Evolutionary conservation across 2,888 invertebrate species (phyloP).

Genomic region (Drosophila eohydei): DNA sequence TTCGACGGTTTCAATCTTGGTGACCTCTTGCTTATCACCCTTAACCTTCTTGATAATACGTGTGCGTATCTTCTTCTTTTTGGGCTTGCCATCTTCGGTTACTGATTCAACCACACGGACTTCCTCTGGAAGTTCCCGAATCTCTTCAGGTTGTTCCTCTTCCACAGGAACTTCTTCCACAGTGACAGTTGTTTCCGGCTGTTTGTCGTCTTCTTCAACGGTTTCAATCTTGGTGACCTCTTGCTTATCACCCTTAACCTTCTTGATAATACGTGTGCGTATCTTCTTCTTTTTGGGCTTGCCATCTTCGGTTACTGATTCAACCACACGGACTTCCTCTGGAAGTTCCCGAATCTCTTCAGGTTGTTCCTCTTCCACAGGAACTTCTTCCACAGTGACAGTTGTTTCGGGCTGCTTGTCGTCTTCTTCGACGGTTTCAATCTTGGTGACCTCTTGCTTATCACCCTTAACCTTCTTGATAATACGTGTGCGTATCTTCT

Average conservation of each 20-base stretch:
- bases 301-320: conserved; percentile 16
- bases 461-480: conserved; percentile 40
- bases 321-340: conserved; percentile 24
- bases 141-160: conserved; percentile 14
- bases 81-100: conserved; percentile 24
- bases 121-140: conserved; percentile 30
- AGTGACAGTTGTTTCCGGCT: conserved; percentile 24
- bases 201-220: conserved; percentile 30
- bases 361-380: conserved; percentile 14
- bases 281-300: conserved; percentile 34
- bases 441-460: conserved; percentile 40
- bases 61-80: conserved; percentile 35
- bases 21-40: conserved; percentile 34
- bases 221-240: conserved; percentile 37
- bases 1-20: conserved; percentile 33
- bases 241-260: conserved; percentile 34
- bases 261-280: conserved; percentile 32
- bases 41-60: conserved; percentile 33
- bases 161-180: conserved; percentile 21
- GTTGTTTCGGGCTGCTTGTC: conserved; percentile 30
- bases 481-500: conserved; percentile 37
- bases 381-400: conserved; percentile 23
- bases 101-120: conserved; percentile 19
- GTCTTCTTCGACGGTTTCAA: conserved; percentile 33
- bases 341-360: conserved; percentile 24